Percentiles rank a stretch among this genome's conserved stretches.
phyloP scores from a whole-genome alignment of 2,888 invertebrate genomes.

The Coelopa pilipes region DNA sequence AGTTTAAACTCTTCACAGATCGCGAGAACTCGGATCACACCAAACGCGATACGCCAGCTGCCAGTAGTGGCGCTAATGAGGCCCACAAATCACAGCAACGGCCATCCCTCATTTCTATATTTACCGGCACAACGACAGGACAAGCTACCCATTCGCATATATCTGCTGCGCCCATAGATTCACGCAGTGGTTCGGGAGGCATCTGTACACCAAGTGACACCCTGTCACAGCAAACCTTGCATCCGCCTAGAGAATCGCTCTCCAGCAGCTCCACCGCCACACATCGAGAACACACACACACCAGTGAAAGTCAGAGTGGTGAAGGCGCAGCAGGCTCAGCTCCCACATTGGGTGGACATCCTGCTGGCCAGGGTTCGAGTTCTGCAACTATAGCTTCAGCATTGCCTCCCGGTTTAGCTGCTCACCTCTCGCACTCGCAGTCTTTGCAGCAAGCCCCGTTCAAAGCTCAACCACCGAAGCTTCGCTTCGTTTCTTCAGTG shows the following conservation, averaged over 20 bases:
- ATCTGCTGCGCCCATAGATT: slow-evolving; percentile 65
- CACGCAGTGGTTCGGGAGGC: slow-evolving; percentile 66
- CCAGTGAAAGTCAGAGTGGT: slow-evolving; percentile 64
- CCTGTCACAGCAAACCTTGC: slow-evolving; percentile 66
- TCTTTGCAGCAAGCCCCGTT: slow-evolving; percentile 66
- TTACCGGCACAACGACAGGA: slow-evolving; percentile 72
- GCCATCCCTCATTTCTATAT: slow-evolving; percentile 76
- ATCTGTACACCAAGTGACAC: slow-evolving; percentile 67
- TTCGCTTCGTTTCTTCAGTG: slow-evolving; percentile 84
- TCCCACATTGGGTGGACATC: slow-evolving; percentile 56
- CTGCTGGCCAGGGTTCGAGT: slow-evolving; percentile 49
- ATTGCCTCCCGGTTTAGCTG: slow-evolving; percentile 61
- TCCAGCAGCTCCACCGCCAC: slow-evolving; percentile 72
- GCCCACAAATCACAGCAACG: slow-evolving; percentile 72
- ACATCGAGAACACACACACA: slow-evolving; percentile 63
- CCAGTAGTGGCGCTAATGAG: slow-evolving; percentile 66
- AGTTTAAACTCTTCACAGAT: slow-evolving; percentile 51
- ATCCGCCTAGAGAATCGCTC: slow-evolving; percentile 70
- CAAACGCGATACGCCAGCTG: slow-evolving; percentile 66
- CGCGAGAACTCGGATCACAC: slow-evolving; percentile 65
- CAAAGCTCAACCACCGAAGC: slow-evolving; percentile 72
- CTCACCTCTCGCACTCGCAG: slow-evolving; percentile 67
- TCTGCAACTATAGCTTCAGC: slow-evolving; percentile 53
- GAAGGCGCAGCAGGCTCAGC: slow-evolving; percentile 58
- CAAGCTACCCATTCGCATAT: slow-evolving; percentile 64